Evolutionary conservation across 2,888 invertebrate species (phyloP), one percentile per base, ranked within the genome.

Genomic region (Smittia sp.): DNA sequence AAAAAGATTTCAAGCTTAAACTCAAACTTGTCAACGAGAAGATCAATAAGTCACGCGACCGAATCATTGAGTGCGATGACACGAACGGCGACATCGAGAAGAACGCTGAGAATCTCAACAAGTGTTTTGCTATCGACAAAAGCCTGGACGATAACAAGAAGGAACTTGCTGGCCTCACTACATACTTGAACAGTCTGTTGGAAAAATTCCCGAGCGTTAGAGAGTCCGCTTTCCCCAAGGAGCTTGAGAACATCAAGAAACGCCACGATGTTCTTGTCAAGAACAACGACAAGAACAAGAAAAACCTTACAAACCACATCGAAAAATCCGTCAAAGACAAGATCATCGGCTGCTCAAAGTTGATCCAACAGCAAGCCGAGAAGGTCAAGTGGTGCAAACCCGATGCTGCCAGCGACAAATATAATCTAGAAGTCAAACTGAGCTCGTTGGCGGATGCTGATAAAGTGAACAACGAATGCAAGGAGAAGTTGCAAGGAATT

Each of bases 381-480:
- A 96, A 96, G 81, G 89, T 94, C 0, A 86, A 89, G 13, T 96
- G 96, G 95, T 97, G 96, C 80, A 87, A 90, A 78, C 93, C 94
- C 0, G 96, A 96, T 79, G 87, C 90, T 0, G 89, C 90, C 38
- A 94, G 93, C 78, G 96, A 97, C 79, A 91, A 91, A 80, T 96
- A 96, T 80, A 95, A 94, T 79, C 85, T 96, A 27, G 94, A 96
- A 84, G 93, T 95, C 0, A 97, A 97, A 83, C 86, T 91, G 77
- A 89, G 91, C 0, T 90, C 93, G 0, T 80, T 96, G 39, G 84
- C 85, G 74, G 94, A 94, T 75, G 90, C 93, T 1, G 88, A 90
- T 79, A 86, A 85, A 75, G 90, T 90, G 22, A 86, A 93, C 46
- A 82, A 84, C 22, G 93, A 93, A 77, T 92, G 92, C 78, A 86